phyloP scores from a whole-genome alignment of 2,113 vertebrate genomes.

The Passer montanus region DNA sequence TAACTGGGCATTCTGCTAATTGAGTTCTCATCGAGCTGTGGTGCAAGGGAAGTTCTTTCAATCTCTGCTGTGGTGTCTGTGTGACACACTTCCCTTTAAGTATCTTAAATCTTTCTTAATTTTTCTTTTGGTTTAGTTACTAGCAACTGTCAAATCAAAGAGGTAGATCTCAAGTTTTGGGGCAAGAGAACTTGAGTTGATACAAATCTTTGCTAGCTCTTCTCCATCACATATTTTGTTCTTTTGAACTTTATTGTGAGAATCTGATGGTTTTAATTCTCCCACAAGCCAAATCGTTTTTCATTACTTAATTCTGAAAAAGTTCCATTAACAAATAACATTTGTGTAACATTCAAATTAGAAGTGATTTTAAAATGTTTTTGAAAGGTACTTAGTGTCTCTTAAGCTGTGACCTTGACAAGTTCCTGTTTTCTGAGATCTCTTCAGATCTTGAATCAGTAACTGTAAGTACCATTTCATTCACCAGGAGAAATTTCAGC shows the following conservation, averaged over 20 bases:
- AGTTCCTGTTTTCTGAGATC: not conserved
- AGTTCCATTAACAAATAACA: not conserved
- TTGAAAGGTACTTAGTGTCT: not conserved
- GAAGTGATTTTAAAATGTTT: not conserved
- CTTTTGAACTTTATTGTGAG: not conserved
- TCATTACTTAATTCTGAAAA: not conserved
- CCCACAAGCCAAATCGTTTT: not conserved
- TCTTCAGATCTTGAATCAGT: not conserved
- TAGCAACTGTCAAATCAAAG: not conserved
- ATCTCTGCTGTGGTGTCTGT: not conserved
- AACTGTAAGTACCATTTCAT: not conserved
- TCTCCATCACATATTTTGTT: not conserved
- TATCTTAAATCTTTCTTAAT: not conserved
- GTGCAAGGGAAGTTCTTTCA: not conserved
- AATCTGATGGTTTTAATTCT: not conserved
- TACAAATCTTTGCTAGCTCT: not conserved
- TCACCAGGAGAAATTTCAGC: not conserved
- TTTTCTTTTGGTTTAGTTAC: not conserved
- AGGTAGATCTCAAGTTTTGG: not conserved
- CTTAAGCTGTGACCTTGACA: not conserved
- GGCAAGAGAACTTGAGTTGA: not conserved
- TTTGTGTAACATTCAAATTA: not conserved
- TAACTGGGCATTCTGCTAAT: not conserved
- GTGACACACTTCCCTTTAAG: not conserved
- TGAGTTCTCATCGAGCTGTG: not conserved